These are phyloP conservation scores for Protobothrops flavoviridis DNA, from an alignment of 2,113 vertebrate species.

Conservation along the genomic window DNA sequence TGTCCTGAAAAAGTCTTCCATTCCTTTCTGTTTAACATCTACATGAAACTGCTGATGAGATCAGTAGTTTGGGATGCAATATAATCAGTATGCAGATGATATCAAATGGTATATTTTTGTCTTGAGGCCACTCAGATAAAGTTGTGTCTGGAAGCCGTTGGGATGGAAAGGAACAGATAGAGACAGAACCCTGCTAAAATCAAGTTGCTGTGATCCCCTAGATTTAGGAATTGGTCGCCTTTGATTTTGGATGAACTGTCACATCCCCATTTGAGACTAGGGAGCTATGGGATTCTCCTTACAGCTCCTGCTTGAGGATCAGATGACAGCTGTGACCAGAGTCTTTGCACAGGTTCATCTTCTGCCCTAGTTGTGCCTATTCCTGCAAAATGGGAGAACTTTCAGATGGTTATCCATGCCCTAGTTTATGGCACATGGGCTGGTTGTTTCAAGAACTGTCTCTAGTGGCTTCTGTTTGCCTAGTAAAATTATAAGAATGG, in stretches of 20 bases:
- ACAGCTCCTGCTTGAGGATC: not conserved
- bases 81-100: not conserved
- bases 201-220: not conserved
- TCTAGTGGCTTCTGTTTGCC: too few species aligned
- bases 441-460: not conserved
- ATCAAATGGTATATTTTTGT: not conserved
- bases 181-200: not conserved
- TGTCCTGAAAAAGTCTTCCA: not conserved
- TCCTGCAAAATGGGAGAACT: not conserved
- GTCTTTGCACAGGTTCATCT: not conserved
- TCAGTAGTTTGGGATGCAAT: not conserved
- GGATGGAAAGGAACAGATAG: not conserved
- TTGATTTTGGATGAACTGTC: not conserved
- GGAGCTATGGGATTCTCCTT: not conserved
- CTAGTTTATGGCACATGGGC: not conserved
- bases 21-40: not conserved
- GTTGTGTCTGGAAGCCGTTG: not conserved
- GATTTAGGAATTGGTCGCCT: not conserved
- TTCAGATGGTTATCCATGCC: not conserved
- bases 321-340: not conserved
- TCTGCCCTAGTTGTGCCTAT: not conserved
- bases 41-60: not conserved
- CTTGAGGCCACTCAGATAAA: not conserved
- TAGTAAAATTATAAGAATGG: too few species aligned
- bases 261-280: not conserved